Percentiles rank a stretch among this genome's conserved stretches.
These are phyloP conservation scores for Miltochrista miniata DNA, from an alignment of 2,888 invertebrate species.

Conservation along the genomic window DNA sequence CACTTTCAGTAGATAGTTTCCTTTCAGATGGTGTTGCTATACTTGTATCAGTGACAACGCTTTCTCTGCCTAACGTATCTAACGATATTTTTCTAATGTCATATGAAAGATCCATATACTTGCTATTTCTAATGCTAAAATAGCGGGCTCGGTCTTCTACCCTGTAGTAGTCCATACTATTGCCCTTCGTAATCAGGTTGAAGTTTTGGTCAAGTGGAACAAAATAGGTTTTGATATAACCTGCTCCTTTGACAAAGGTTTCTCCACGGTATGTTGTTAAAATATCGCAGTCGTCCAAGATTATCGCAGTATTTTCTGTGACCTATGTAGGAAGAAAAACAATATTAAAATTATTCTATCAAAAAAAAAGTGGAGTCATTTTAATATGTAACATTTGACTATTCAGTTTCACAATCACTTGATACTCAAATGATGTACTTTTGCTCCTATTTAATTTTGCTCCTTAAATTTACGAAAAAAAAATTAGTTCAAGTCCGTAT, in stretches of 20 bases:
- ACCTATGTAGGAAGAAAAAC: too few species aligned
- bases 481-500: too few species aligned
- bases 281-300: slow-evolving; percentile 87
- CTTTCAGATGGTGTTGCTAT: slow-evolving; percentile 4
- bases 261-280: slow-evolving; percentile 87
- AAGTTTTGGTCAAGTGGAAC: slow-evolving; percentile 86
- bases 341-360: too few species aligned
- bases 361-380: too few species aligned
- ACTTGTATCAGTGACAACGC: slow-evolving; percentile 17
- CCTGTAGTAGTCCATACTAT: slow-evolving; percentile 56
- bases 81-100: slow-evolving; percentile 40
- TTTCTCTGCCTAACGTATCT: slow-evolving; percentile 34
- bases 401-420: too few species aligned
- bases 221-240: slow-evolving; percentile 88
- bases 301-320: slow-evolving; percentile 88
- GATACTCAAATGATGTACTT: too few species aligned
- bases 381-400: too few species aligned
- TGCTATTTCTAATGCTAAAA: slow-evolving; percentile 47
- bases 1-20: slow-evolving; percentile 2
- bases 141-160: slow-evolving; percentile 51
- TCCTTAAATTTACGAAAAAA: too few species aligned
- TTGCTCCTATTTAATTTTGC: too few species aligned
- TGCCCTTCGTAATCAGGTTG: slow-evolving; percentile 73
- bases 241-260: slow-evolving; percentile 89
- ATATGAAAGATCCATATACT: slow-evolving; percentile 39